These are phyloP conservation scores for Coleophora flavipennella DNA, from an alignment of 2,888 invertebrate species.

Conservation along the genomic window DNA sequence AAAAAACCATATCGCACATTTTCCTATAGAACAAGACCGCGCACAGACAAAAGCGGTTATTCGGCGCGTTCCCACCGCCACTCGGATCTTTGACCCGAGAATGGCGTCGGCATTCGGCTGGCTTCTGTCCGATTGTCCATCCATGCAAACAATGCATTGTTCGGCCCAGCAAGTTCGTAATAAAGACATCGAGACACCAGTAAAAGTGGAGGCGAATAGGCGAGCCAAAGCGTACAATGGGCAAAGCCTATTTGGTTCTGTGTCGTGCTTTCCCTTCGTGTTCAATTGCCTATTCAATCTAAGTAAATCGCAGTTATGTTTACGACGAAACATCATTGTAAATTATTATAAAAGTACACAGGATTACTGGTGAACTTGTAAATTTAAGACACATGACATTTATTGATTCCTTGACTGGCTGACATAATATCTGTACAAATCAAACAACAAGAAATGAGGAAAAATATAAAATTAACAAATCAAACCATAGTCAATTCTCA, in stretches of 20 bases:
- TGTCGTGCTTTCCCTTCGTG: constrained; percentile 54
- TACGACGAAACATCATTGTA: no score
- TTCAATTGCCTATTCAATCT: not conserved
- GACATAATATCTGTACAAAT: no score
- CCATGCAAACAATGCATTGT: constrained; percentile 43
- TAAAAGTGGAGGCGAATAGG: constrained; percentile 37
- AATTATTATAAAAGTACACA: no score
- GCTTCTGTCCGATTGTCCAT: constrained; percentile 40
- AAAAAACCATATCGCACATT: not conserved
- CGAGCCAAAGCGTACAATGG: constrained; percentile 31
- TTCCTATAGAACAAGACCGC: not conserved
- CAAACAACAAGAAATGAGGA: no score
- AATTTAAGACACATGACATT: no score
- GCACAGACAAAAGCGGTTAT: not conserved
- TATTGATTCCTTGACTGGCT: no score
- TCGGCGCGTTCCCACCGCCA: not conserved
- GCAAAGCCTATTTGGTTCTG: constrained; percentile 36
- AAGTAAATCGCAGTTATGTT: not conserved
- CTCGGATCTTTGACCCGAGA: not conserved
- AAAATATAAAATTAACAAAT: no score
- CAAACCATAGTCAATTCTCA: no score
- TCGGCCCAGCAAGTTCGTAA: constrained; percentile 23
- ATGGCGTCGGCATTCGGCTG: constrained; percentile 10
- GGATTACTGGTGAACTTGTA: no score
- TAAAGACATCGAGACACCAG: constrained; percentile 44